Conservation (phyloP, 2,888 invertebrate genomes). For the Apodemia zela region DNA sequence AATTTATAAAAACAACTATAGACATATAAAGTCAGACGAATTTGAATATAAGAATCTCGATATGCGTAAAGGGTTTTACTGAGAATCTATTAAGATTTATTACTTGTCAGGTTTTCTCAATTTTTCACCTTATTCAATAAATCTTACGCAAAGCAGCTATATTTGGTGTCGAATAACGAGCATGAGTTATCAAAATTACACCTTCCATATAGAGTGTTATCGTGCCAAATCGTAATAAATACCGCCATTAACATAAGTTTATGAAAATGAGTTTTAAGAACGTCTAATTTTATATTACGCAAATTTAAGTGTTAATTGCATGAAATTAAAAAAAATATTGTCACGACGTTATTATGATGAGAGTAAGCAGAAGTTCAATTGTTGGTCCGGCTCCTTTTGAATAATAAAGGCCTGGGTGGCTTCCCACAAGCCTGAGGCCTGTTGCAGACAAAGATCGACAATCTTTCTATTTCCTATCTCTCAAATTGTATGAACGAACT, state of each 20-base stretch:
- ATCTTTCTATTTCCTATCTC: no score
- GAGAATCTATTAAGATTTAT: constrained; percentile 3
- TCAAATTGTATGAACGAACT: no score
- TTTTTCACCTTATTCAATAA: constrained; percentile 12
- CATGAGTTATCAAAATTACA: constrained; percentile 14
- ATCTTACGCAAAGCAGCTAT: constrained; percentile 6
- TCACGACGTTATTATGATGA: no score
- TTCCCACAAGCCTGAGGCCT: no score
- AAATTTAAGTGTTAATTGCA: not conserved
- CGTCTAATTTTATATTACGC: not conserved
- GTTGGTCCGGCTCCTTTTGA: no score
- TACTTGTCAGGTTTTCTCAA: constrained; percentile 8
- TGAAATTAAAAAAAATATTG: not conserved
- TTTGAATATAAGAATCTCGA: constrained; percentile 4
- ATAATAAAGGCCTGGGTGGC: no score
- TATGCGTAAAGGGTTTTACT: not conserved
- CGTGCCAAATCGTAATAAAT: constrained; percentile 10
- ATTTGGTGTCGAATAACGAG: constrained; percentile 8
- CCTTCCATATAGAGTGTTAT: constrained; percentile 5
- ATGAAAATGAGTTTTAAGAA: constrained; percentile 15
- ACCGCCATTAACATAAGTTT: constrained; percentile 7
- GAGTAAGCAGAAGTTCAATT: no score
- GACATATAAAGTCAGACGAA: not conserved
- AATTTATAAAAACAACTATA: no score
- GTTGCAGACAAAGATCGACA: no score